A percentile compares a stretch with the other conserved stretches of the same genome.
Evolutionary conservation across 37 sponge, comb jelly and placozoan species (phyloP).

Genomic region (Theonella swinhoei): DNA sequence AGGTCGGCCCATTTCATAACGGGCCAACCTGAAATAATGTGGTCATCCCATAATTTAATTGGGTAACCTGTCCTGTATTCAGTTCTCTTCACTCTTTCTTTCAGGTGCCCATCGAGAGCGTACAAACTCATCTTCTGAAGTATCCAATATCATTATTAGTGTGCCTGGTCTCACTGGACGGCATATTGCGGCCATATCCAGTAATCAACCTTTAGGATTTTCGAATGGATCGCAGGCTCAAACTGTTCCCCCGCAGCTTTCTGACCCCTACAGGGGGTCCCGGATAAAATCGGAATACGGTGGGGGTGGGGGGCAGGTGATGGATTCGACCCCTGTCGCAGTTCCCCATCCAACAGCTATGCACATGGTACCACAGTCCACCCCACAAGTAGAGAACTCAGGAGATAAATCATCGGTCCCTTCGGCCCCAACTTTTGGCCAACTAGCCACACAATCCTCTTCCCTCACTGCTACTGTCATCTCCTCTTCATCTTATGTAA

Average conservation of each 20-base stretch:
- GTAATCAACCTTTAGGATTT: neutral
- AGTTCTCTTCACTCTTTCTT: neutral
- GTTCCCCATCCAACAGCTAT: neutral
- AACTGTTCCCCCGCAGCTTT: neutral
- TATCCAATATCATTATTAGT: constrained; percentile 37
- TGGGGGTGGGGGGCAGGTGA: too few species aligned
- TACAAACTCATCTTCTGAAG: constrained; percentile 10
- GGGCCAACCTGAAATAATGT: too few species aligned
- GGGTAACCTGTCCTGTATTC: too few species aligned
- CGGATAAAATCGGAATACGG: neutral
- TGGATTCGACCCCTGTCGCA: neutral
- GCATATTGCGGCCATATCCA: constrained; percentile 59
- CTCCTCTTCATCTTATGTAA: neutral
- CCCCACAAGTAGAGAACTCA: neutral
- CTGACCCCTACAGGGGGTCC: neutral
- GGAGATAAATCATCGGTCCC: neutral
- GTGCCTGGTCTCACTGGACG: constrained; percentile 46
- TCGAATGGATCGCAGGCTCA: neutral
- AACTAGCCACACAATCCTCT: neutral
- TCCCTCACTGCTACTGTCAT: neutral
- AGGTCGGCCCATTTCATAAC: neutral
- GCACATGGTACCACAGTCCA: neutral
- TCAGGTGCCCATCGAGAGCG: constrained; percentile 7
- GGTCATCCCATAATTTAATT: too few species aligned
- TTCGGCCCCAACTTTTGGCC: neutral